A percentile compares a stretch with the other conserved stretches of the same genome.
Evolutionary conservation across 2,888 invertebrate genomes (phyloP).

Genomic region (Aromia moschata): DNA sequence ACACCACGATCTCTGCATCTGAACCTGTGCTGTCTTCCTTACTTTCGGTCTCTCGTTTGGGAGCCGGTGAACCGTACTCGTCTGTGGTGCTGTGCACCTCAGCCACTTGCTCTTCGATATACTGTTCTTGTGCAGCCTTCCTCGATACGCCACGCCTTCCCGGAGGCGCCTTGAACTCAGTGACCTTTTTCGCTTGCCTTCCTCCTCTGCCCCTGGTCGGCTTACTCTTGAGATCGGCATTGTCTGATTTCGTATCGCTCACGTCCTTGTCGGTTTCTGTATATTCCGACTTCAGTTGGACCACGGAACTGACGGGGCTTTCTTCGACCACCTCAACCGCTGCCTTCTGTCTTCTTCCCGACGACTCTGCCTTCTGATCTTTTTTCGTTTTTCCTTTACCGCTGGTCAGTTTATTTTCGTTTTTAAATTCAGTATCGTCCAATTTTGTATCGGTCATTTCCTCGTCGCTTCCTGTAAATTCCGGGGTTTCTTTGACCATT

Average conservation of each 20-base stretch:
- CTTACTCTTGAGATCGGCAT: too few relatives aligned
- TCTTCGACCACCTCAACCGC: background rate
- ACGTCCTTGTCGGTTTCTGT: too few relatives aligned
- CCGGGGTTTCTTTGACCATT: background rate
- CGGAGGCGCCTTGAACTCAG: background rate
- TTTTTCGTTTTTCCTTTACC: background rate
- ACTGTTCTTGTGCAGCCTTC: background rate
- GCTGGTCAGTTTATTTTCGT: constrained; percentile 14
- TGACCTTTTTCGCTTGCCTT: background rate
- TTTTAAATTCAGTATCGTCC: background rate
- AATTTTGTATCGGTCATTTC: too few relatives aligned
- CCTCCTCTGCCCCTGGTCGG: constrained; percentile 10
- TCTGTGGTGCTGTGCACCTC: constrained; percentile 3
- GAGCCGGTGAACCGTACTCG: background rate
- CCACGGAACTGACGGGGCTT: background rate
- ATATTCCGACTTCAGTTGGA: too few relatives aligned
- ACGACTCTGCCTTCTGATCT: background rate
- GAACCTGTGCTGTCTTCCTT: background rate
- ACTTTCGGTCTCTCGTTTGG: background rate
- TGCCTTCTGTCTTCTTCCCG: too few relatives aligned
- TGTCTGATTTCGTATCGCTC: too few relatives aligned
- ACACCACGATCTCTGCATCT: background rate
- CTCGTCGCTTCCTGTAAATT: background rate
- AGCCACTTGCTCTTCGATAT: constrained; percentile 3
- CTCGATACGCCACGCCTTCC: background rate